Evolutionary conservation across 2,113 vertebrate genomes (phyloP).

Genomic region (Grantiella picta): DNA sequence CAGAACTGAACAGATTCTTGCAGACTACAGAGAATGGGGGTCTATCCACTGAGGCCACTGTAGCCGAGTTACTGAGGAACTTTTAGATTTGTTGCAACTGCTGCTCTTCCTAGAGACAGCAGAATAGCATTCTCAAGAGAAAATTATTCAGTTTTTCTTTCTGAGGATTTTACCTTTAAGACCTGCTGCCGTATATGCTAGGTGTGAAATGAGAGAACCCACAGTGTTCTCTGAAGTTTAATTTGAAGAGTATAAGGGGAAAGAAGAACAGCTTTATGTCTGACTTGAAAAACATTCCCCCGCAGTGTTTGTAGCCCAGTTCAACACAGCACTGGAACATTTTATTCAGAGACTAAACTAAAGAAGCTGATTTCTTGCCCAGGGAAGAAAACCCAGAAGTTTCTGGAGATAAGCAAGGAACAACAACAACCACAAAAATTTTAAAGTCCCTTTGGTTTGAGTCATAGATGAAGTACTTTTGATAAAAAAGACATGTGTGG

Average conservation of each 20-base stretch:
- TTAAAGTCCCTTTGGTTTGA: neutral
- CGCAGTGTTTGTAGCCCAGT: neutral
- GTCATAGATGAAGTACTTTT: neutral
- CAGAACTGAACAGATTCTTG: neutral
- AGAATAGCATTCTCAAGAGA: neutral
- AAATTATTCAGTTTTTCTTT: neutral
- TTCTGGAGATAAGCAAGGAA: neutral
- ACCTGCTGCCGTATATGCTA: neutral
- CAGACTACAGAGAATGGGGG: neutral
- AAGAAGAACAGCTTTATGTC: neutral
- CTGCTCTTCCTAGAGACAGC: neutral
- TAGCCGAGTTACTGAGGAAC: neutral
- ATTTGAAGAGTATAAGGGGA: neutral
- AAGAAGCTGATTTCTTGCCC: neutral
- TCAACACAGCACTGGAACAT: neutral
- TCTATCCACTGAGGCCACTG: neutral
- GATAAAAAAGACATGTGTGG: neutral
- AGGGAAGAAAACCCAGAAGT: neutral
- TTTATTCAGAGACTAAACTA: neutral
- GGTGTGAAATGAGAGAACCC: neutral
- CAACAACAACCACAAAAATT: neutral
- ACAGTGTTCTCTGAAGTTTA: neutral
- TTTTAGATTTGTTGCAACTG: neutral
- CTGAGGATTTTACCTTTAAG: neutral
- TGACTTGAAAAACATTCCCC: neutral